phyloP scores from a whole-genome alignment of 2,797 vertebrate species.

The Coreius guichenoti region DNA sequence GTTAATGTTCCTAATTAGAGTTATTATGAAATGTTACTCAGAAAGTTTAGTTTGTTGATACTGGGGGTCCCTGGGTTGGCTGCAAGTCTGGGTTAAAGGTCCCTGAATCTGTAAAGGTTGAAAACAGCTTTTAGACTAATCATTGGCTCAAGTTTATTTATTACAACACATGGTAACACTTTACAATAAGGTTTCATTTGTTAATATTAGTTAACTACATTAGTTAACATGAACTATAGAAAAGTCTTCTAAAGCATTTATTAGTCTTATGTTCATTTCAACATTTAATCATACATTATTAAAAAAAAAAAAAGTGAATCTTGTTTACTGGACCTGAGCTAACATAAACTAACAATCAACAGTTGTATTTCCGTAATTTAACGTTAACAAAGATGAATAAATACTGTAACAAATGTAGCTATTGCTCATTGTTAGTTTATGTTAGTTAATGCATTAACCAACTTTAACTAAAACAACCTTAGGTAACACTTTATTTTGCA shows the following conservation, averaged over 20 bases:
- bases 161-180: background rate
- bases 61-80: background rate
- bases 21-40: background rate
- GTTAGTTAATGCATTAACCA: background rate
- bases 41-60: background rate
- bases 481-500: too few species aligned
- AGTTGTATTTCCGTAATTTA: background rate
- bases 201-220: background rate
- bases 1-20: background rate
- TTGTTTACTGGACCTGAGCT: background rate
- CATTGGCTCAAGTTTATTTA: background rate
- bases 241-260: too few species aligned
- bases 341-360: background rate
- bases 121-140: background rate
- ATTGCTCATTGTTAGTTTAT: background rate
- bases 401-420: background rate
- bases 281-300: background rate
- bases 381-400: background rate
- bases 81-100: background rate
- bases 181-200: background rate
- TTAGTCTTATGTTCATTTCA: background rate
- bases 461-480: background rate
- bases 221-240: background rate
- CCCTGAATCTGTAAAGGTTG: background rate
- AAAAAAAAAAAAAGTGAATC: background rate